A percentile compares a stretch with the other conserved stretches of the same genome.
Evolutionary conservation across 2,797 vertebrate species (phyloP).

Genomic region (Echiichthys vipera): DNA sequence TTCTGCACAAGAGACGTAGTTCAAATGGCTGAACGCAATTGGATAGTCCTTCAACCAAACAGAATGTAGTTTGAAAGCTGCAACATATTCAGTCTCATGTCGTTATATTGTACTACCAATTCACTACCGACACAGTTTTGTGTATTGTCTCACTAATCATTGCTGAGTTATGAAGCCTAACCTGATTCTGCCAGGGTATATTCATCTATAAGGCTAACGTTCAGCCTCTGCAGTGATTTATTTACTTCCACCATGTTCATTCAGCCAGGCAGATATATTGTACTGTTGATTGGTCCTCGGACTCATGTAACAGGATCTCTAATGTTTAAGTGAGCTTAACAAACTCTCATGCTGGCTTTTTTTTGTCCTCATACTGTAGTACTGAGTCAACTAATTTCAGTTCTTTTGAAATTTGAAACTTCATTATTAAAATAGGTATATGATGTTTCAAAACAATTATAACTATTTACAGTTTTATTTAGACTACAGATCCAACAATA

Average conservation of each 20-base stretch:
- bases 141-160: constrained; percentile 1
- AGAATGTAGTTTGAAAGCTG: too few relatives aligned
- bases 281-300: constrained; percentile 15
- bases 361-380: background rate
- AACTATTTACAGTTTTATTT: background rate
- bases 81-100: background rate
- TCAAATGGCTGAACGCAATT: too few relatives aligned
- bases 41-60: too few relatives aligned
- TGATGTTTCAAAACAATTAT: background rate
- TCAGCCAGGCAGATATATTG: constrained; percentile 54
- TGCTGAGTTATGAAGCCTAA: constrained; percentile 35
- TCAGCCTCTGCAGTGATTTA: constrained; percentile 57
- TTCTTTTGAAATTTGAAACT: background rate
- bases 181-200: constrained; percentile 68
- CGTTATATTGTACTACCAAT: background rate
- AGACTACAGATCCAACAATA: background rate
- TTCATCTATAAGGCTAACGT: constrained; percentile 49
- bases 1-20: too few relatives aligned
- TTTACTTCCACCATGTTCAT: constrained; percentile 73
- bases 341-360: background rate
- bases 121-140: background rate
- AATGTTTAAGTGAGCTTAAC: constrained; percentile 17
- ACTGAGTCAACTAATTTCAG: background rate
- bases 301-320: constrained; percentile 39
- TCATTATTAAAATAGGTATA: background rate